These are phyloP conservation scores for Euclidia mi DNA, from an alignment of 2,888 invertebrate species.

Conservation along the genomic window DNA sequence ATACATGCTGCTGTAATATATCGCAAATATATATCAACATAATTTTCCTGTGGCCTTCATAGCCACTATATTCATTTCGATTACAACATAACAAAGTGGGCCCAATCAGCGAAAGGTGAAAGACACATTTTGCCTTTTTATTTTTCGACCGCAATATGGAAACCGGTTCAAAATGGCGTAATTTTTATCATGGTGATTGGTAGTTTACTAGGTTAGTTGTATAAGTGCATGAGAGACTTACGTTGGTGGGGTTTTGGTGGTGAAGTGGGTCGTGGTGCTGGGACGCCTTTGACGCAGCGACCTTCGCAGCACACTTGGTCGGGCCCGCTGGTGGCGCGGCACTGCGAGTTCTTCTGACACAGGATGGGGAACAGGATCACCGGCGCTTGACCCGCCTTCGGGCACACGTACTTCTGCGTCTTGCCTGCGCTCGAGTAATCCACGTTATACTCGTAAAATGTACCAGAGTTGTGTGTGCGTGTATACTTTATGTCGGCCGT, in stretches of 20 bases:
- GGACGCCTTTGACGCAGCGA: conserved; percentile 91
- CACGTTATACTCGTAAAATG: conserved; percentile 63
- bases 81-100: not conserved
- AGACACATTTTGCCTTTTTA: conserved; percentile 3
- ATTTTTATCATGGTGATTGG: conserved; percentile 23
- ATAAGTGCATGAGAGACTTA: conserved; percentile 56
- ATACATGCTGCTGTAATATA: too few relatives aligned
- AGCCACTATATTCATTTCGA: not conserved
- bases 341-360: conserved; percentile 85
- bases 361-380: conserved; percentile 82
- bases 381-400: conserved; percentile 75
- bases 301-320: conserved; percentile 87
- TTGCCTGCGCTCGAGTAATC: conserved; percentile 79
- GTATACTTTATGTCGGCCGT: conserved; percentile 68
- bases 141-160: conserved; percentile 16
- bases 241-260: conserved; percentile 81
- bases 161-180: conserved; percentile 44
- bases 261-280: conserved; percentile 88
- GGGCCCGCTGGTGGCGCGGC: conserved; percentile 79
- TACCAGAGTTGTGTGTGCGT: conserved; percentile 60
- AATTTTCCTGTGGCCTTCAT: not conserved
- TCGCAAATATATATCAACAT: too few relatives aligned
- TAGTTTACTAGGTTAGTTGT: conserved; percentile 18
- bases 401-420: conserved; percentile 81
- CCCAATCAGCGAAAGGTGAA: conserved; percentile 1